Evolutionary conservation across 2,113 vertebrate species (phyloP).

Genomic region (Syngnathus scovelli): DNA sequence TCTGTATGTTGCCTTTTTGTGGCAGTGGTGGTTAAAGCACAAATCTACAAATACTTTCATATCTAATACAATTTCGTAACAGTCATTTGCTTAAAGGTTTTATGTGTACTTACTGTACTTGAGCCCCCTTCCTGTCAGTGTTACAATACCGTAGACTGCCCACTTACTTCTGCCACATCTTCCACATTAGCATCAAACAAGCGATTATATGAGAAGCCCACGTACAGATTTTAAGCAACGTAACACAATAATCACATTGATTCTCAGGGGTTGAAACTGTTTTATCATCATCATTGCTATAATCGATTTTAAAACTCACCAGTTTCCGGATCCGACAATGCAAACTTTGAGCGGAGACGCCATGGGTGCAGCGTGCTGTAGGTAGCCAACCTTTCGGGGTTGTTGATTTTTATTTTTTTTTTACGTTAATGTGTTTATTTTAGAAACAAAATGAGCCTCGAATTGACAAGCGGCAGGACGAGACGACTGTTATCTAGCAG

Average conservation of each 20-base stretch:
- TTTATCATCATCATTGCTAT: neutral
- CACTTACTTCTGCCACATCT: neutral
- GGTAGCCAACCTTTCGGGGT: neutral
- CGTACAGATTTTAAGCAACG: neutral
- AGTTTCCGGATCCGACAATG: constrained; percentile 93
- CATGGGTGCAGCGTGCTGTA: constrained; percentile 44
- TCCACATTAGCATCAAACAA: neutral
- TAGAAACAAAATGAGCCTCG: neutral
- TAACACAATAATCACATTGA: neutral
- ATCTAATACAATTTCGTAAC: neutral
- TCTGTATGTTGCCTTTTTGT: neutral
- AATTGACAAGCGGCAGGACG: neutral
- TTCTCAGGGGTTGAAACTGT: neutral
- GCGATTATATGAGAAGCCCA: neutral
- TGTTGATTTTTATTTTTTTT: neutral
- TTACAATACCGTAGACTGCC: neutral
- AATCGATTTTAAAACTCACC: constrained; percentile 66
- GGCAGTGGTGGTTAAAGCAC: neutral
- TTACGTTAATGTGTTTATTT: neutral
- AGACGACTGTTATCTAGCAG: neutral
- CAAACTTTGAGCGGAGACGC: constrained; percentile 80
- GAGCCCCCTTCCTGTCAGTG: neutral
- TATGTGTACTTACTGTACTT: neutral
- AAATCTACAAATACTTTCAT: neutral
- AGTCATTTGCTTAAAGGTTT: neutral